Evolutionary conservation across 92 coral and sea anemone species (phyloP), one percentile per base, ranked within the genome.

Genomic region (Porites divaricata): DNA sequence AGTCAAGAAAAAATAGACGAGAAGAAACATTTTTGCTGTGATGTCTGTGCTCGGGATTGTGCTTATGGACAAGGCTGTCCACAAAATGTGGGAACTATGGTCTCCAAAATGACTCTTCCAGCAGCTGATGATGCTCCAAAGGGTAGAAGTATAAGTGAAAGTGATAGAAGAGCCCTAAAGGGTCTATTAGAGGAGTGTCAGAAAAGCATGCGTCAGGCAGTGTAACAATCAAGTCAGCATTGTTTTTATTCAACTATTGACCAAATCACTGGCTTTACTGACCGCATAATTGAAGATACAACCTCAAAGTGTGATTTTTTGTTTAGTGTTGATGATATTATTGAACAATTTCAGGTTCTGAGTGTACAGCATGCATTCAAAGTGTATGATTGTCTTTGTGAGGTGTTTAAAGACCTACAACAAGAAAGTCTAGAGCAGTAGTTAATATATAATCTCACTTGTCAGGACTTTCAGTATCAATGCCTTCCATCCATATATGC

Each of bases 391-490:
- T 87, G 90, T 53, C 52, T 87, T 5, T 62, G 63, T 17, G 48
- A 41, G 1, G 90, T 87, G 4, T 87, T 87, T 66, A 8, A 74
- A 78, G 80, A 86, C 59, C 81, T 78, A 53, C 58, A 11, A 53
- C 58, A 53, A 53, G 22, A 53, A 21, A 24, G 45, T 58, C 58
- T 14, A 2, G 58, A 53, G 12, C 58, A 53, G 58, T 14, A 53
- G 58, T 53, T 1, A 53, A 53, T 35, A 35, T 35, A 35, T 35
- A 35, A 35, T 35, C 6, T 35, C 45, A 35, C 45, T 35, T 35
- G 45, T 35, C 45, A 35, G 45, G 45, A 35, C 45, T 35, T 4
- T 35, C 45, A 35, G 45, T 35, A 35, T 35, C 45, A 35, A 35
- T 35, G 45, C 45, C 45, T 35, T 35, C 4, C 5, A 35, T 35